Evolutionary conservation across 2,888 invertebrate genomes (phyloP), one percentile per base, ranked within the genome.

Genomic region (Clitarchus hookeri): DNA sequence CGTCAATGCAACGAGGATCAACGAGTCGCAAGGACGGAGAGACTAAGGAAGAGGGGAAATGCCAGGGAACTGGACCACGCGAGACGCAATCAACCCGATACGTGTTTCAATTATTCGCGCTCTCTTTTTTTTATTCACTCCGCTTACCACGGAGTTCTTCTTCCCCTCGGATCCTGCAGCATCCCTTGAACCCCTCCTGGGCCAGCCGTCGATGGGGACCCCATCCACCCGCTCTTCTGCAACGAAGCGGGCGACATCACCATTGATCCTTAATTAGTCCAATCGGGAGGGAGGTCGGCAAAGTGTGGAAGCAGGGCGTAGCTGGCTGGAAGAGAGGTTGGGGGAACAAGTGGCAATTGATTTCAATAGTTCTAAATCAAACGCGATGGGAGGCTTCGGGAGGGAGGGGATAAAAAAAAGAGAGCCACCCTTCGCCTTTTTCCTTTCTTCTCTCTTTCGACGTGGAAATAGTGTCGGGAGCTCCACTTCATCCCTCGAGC

Each of bases 351-450:
- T 65, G 65, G 23, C 65, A 65, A 65, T 65, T 65, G 65, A 65
- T 65, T 65, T 65, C 65, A n/a, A 65, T 65, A 65, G 65, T 65
- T 65, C 65, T 65, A 65, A 65, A 65, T 65, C 65, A 65, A 65
- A 65, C 65, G 65, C 65, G n/a, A n/a, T 8, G 65, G 65, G 65
- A 2, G 3, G 48, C 48, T 11, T 16, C 48, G 48, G n/a, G 16
- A 19, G 65, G n/a, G 65, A n/a, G 16, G 16, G 65, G 65, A n/a
- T 19, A 23, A 65, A 65, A 65, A 65, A 36, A 65, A 65, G 65
- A n/a, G 19, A 23, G n/a, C 19, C 0, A n/a, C 65, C 16, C 65
- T 65, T 19, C n/a, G 19, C 65, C n/a, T 65, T 65, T n/a, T 65
- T n/a, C 23, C 65, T 65, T 65, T n/a, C 65, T 23, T 65, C 65